Evolutionary conservation across 1,140 invertebrate species (phyloP).

Genomic region (Teleogryllus occipitalis): DNA sequence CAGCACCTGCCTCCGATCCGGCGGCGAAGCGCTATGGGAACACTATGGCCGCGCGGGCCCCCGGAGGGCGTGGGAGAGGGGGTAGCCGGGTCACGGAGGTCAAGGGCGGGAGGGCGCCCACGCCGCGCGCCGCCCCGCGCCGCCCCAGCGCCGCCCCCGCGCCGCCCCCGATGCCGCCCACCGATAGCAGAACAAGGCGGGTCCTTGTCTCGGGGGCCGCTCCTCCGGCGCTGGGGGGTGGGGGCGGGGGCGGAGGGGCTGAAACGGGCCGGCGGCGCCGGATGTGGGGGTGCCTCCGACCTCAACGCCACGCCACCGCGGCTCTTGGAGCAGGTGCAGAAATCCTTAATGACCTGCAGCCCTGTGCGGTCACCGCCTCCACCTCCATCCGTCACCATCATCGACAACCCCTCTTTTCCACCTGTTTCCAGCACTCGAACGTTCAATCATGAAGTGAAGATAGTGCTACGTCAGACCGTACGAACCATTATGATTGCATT

Average conservation of each 20-base stretch:
- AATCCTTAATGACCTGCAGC: neutral
- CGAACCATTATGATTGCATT: too few relatives aligned
- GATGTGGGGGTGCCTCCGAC: neutral
- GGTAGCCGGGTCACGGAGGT: neutral
- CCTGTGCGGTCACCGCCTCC: neutral
- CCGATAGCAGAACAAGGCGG: too few relatives aligned
- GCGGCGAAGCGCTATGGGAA: neutral
- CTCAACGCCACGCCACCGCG: too few relatives aligned
- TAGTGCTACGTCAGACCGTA: too few relatives aligned
- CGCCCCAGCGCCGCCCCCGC: too few relatives aligned
- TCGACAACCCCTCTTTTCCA: too few relatives aligned
- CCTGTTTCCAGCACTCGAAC: too few relatives aligned
- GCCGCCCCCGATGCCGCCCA: too few relatives aligned
- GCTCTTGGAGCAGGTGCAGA: neutral
- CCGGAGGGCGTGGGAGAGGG: neutral
- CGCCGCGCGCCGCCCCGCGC: too few relatives aligned
- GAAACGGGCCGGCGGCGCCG: neutral
- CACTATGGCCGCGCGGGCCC: neutral
- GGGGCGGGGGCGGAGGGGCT: neutral
- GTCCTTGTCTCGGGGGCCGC: too few relatives aligned
- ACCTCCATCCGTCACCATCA: too few relatives aligned
- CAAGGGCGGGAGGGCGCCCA: neutral
- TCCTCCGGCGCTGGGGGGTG: neutral
- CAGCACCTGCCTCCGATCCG: neutral
- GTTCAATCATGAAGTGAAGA: too few relatives aligned